phyloP scores from a whole-genome alignment of 1,140 invertebrate genomes.

The Nasonia longicornis region DNA sequence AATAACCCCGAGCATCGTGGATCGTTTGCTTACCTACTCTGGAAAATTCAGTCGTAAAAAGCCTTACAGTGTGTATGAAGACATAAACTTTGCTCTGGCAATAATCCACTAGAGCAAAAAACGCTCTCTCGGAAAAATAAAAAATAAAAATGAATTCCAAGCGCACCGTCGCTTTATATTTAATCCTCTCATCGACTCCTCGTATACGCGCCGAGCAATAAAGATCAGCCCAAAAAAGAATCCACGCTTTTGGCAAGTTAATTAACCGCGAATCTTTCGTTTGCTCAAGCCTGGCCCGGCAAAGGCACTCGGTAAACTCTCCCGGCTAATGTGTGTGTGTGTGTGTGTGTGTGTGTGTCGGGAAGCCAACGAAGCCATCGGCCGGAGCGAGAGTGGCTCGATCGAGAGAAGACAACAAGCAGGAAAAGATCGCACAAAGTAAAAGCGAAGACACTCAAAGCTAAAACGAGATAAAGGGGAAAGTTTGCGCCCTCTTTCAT shows the following conservation, averaged over 20 bases:
- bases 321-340: neutral
- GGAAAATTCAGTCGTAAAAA: no score
- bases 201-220: no score
- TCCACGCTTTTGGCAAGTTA: constrained; percentile 1
- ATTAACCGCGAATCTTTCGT: constrained; percentile 4
- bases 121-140: no score
- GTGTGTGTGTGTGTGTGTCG: no score
- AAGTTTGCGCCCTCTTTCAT: neutral
- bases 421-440: neutral
- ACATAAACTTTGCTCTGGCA: no score
- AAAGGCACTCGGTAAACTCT: neutral
- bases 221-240: neutral
- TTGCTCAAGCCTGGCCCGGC: neutral
- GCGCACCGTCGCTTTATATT: no score
- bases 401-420: constrained; percentile 7
- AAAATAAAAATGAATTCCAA: no score
- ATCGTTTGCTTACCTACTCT: no score
- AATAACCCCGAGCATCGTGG: no score
- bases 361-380: neutral
- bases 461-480: constrained; percentile 14
- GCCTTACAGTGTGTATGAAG: no score
- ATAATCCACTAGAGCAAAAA: no score
- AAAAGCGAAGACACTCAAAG: constrained; percentile 10
- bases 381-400: neutral
- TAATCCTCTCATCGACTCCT: no score